These are phyloP conservation scores for Morus bassanus DNA, from an alignment of 2,797 vertebrate species.

Conservation along the genomic window DNA sequence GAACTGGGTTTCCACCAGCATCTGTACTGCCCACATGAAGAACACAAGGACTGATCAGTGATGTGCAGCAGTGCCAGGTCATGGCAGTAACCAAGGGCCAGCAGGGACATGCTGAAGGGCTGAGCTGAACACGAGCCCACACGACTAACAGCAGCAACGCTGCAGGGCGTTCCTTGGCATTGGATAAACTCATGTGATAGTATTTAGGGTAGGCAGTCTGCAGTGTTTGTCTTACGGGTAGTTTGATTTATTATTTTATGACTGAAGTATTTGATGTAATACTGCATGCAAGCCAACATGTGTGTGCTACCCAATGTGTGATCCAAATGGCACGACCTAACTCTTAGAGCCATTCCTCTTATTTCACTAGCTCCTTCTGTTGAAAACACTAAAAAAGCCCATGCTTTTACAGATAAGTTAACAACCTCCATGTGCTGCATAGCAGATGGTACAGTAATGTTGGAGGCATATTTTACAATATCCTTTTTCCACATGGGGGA, in stretches of 20 bases:
- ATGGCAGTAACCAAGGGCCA: not conserved
- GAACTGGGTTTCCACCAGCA: not conserved
- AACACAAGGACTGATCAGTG: not conserved
- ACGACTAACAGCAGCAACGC: not conserved
- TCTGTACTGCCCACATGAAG: not conserved
- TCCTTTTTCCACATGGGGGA: not conserved
- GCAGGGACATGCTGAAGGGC: not conserved
- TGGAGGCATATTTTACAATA: constrained; percentile 50
- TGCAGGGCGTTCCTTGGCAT: not conserved
- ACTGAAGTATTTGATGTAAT: not conserved
- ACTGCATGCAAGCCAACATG: not conserved
- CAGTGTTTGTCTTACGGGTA: not conserved
- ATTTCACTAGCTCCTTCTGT: constrained; percentile 22
- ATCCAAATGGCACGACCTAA: not conserved
- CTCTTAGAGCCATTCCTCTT: not conserved
- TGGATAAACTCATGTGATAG: not conserved
- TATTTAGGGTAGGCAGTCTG: not conserved
- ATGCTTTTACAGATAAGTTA: constrained; percentile 1
- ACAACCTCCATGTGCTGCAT: constrained; percentile 28
- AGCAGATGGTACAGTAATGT: constrained; percentile 45
- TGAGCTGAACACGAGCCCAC: not conserved
- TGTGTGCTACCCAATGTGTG: not conserved
- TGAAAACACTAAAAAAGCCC: constrained; percentile 8
- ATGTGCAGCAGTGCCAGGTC: not conserved
- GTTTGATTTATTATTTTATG: not conserved